A percentile compares a stretch with the other conserved stretches of the same genome.
Conservation (phyloP, 2,113 vertebrate species). For the Sminthopsis crassicaudata region DNA sequence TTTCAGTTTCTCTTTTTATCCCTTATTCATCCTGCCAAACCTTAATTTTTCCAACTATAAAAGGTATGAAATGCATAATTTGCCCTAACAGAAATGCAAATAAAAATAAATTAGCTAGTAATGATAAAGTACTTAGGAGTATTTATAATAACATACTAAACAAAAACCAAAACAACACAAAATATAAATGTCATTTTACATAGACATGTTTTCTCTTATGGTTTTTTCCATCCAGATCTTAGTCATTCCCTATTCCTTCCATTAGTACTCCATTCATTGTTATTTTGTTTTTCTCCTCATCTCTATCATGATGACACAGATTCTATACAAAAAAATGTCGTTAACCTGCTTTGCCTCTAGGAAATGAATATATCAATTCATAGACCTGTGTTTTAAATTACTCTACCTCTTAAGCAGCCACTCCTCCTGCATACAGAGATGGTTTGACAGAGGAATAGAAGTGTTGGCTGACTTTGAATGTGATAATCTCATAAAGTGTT, state of each 20-base stretch:
- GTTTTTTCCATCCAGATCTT: conserved; percentile 14
- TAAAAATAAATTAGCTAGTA: conserved; percentile 2
- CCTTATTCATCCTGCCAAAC: not conserved
- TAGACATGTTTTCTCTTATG: conserved; percentile 12
- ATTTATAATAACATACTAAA: not conserved
- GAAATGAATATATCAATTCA: conserved; percentile 42
- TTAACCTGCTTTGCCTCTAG: conserved; percentile 23
- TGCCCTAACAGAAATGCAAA: conserved; percentile 31
- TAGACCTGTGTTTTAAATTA: conserved; percentile 36
- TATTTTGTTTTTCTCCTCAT: not conserved
- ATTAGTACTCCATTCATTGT: not conserved
- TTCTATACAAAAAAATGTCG: conserved; percentile 50
- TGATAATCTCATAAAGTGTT: conserved; percentile 48
- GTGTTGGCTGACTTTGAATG: conserved; percentile 32
- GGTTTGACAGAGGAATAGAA: conserved; percentile 40
- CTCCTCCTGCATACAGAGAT: not conserved
- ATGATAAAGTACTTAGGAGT: not conserved
- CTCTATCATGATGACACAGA: conserved; percentile 2
- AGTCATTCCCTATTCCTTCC: not conserved
- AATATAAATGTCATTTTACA: conserved; percentile 26
- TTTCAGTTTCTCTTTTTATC: not conserved
- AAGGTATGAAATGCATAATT: conserved; percentile 1
- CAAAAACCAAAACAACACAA: conserved; percentile 31
- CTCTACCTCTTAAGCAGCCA: conserved; percentile 2
- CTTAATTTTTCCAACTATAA: not conserved